Percentiles rank a stretch among this genome's conserved stretches.
Evolutionary conservation across 2,797 vertebrate genomes (phyloP).

Genomic region (Mastacembelus armatus): DNA sequence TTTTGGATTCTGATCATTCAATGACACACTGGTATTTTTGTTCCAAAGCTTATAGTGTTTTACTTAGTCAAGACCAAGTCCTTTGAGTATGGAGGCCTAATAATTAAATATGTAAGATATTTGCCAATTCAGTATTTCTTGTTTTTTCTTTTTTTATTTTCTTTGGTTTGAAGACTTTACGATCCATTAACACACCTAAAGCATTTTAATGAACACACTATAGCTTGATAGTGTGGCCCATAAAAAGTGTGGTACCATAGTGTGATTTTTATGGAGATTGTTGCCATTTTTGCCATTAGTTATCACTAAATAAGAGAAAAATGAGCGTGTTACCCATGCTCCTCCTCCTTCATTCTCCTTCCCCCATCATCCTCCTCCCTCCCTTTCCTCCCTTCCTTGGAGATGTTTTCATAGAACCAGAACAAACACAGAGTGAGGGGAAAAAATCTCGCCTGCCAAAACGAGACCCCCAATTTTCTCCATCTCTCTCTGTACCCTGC

Average conservation of each 20-base stretch:
- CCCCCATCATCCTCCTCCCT: constrained; percentile 53
- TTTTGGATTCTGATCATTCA: neutral
- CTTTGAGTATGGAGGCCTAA: neutral
- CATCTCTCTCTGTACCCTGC: constrained; percentile 28
- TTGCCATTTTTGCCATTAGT: constrained; percentile 67
- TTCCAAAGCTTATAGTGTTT: neutral
- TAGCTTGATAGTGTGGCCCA: too few relatives aligned
- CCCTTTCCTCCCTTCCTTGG: constrained; percentile 59
- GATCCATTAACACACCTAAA: too few relatives aligned
- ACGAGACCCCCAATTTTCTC: constrained; percentile 75
- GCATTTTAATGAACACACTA: too few relatives aligned
- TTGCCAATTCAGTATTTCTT: neutral
- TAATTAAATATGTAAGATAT: constrained; percentile 16
- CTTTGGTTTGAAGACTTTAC: too few relatives aligned
- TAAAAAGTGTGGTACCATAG: too few relatives aligned
- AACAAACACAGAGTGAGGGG: constrained; percentile 83
- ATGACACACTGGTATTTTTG: neutral
- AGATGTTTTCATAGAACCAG: constrained; percentile 86
- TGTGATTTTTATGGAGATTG: too few relatives aligned
- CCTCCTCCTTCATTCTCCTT: constrained; percentile 47
- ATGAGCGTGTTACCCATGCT: constrained; percentile 49
- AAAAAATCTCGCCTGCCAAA: constrained; percentile 80
- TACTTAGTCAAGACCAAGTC: neutral
- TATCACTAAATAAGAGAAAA: constrained; percentile 65
- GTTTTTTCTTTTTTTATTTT: neutral